Evolutionary conservation across 2,888 invertebrate species (phyloP).

Genomic region (Stictocephala bisonia): DNA sequence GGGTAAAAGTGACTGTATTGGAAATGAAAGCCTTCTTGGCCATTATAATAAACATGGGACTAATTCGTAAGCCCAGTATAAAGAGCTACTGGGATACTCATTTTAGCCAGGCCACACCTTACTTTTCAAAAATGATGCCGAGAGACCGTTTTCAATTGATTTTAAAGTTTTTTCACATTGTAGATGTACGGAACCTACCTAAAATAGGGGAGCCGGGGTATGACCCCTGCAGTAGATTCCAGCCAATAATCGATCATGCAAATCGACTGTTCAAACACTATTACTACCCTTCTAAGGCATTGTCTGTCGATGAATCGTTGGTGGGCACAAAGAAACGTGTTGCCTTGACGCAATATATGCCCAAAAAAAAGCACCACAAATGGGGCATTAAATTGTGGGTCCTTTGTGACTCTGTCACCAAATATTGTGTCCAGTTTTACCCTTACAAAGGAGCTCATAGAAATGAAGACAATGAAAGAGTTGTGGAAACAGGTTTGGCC

Average conservation of each 20-base stretch:
- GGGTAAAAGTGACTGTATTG: constrained; percentile 10
- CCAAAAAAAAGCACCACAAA: constrained; percentile 37
- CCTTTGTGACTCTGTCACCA: constrained; percentile 41
- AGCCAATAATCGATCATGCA: constrained; percentile 34
- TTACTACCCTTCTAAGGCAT: constrained; percentile 13
- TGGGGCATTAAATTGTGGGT: constrained; percentile 47
- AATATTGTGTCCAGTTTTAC: constrained; percentile 36
- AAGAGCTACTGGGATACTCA: constrained; percentile 29
- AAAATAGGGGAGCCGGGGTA: constrained; percentile 5
- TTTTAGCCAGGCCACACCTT: constrained; percentile 15
- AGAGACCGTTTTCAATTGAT: constrained; percentile 33
- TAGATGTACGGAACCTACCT: constrained; percentile 9
- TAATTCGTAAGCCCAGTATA: constrained; percentile 23
- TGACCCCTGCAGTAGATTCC: constrained; percentile 43
- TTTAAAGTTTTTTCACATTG: constrained; percentile 42
- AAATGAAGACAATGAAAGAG: constrained; percentile 14
- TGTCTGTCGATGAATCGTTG: constrained; percentile 41
- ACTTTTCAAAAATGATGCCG: constrained; percentile 28
- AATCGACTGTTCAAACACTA: constrained; percentile 39
- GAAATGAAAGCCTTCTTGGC: constrained; percentile 46
- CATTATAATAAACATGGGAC: constrained; percentile 41
- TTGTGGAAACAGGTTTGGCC: constrained; percentile 32
- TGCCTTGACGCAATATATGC: constrained; percentile 31
- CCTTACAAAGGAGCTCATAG: constrained; percentile 36
- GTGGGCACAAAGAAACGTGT: constrained; percentile 37